Evolutionary conservation across 1,140 invertebrate species (phyloP).

Genomic region (Galleria mellonella): DNA sequence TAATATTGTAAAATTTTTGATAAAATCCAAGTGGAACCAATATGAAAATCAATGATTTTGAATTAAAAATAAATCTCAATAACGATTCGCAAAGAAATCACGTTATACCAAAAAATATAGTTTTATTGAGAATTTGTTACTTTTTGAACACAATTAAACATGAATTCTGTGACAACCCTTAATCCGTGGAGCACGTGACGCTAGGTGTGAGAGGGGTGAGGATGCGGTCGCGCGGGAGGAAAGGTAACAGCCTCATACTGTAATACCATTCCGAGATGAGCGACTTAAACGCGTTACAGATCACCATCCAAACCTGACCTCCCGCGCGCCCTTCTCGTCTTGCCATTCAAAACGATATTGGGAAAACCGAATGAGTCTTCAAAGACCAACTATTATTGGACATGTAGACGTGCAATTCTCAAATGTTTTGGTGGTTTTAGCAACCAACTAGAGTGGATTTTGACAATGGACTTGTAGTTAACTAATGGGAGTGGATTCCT

Average conservation of each 20-base stretch:
- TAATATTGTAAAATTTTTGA: too few relatives aligned
- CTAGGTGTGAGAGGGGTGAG: slow-evolving; percentile 22
- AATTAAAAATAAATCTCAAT: too few relatives aligned
- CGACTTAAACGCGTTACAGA: slow-evolving; percentile 63
- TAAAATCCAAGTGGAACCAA: too few relatives aligned
- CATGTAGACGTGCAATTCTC: slow-evolving; percentile 33
- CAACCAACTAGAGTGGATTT: slow-evolving; percentile 52
- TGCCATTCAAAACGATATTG: slow-evolving; percentile 8
- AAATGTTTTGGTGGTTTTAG: slow-evolving; percentile 50
- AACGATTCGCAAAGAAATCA: too few relatives aligned
- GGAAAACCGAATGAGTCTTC: slow-evolving; percentile 11
- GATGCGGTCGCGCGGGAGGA: slow-evolving; percentile 1
- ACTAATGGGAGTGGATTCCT: slow-evolving; percentile 46
- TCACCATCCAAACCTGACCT: slow-evolving; percentile 34
- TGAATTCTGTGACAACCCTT: slow-evolving; percentile 44
- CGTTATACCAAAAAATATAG: too few relatives aligned
- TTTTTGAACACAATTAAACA: too few relatives aligned
- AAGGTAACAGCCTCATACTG: slow-evolving; percentile 32
- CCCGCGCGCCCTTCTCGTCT: slow-evolving; percentile 2
- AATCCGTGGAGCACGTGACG: slow-evolving; percentile 40
- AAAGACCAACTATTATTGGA: slow-evolving; percentile 28
- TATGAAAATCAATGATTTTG: too few relatives aligned
- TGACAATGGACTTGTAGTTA: slow-evolving; percentile 61
- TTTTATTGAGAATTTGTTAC: too few relatives aligned
- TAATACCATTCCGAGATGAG: slow-evolving; percentile 71